phyloP scores from a whole-genome alignment of 2,113 vertebrate species.

The Felis chaus region DNA sequence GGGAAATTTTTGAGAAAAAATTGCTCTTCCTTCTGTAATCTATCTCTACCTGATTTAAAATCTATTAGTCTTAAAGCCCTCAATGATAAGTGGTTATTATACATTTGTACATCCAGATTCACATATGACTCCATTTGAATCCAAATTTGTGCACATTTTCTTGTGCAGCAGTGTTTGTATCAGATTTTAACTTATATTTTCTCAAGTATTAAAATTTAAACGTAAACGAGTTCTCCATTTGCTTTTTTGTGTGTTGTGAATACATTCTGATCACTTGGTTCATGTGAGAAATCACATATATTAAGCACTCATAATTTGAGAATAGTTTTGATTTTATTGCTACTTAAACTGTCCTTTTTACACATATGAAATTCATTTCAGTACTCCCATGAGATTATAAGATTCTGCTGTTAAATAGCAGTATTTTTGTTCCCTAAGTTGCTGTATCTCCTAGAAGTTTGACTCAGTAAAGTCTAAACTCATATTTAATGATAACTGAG shows the following conservation, averaged over 20 bases:
- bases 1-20: neutral
- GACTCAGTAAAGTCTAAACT: neutral
- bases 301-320: conserved; percentile 35
- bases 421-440: conserved; percentile 2
- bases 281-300: neutral
- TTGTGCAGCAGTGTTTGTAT: conserved; percentile 49
- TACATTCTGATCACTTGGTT: neutral
- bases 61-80: conserved; percentile 8
- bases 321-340: neutral
- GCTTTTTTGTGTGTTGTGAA: conserved; percentile 10
- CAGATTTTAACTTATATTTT: conserved; percentile 60
- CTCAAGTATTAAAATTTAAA: conserved; percentile 69
- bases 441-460: neutral
- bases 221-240: neutral
- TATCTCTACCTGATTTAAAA: neutral
- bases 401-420: neutral
- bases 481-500: neutral
- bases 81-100: neutral
- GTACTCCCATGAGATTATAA: neutral
- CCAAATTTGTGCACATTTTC: conserved; percentile 30
- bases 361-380: neutral
- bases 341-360: neutral
- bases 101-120: neutral
- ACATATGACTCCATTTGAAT: neutral
- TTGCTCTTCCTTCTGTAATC: neutral